Evolutionary conservation across 2,113 vertebrate species (phyloP), one percentile per base, ranked within the genome.

Genomic region (Urocolius indicus): DNA sequence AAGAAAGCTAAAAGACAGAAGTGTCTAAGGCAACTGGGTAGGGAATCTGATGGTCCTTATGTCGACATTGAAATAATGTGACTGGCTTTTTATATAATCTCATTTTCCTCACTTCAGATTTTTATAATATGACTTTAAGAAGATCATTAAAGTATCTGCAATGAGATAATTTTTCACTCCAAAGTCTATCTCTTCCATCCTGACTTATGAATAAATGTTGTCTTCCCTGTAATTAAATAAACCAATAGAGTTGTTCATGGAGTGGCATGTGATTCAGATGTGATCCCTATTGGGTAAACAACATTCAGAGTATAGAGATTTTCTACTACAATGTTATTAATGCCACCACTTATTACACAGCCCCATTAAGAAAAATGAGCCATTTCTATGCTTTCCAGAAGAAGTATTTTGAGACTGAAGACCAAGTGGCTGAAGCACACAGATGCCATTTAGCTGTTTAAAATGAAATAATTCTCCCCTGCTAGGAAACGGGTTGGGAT

Each of bases 201-300:
- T 6, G 83, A 89, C 29, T 89, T 85, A 83, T 18, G 63, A 96
- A 92, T 85, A 94, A 80, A 69, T 65, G 34, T 55, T 91, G 61
- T 91, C 86, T 96, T 94, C 61, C 34, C 48, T 83, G 32, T 84
- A 93, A 97, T 96, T 93, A 96, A 93, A 94, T 91, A 95, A 97
- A 94, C 21, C 32, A 66, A 45, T 67, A 72, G 51, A 75, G 41
- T 72, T 95, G 67, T 62, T 96, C 29, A 19, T 51, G 41, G 30
- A 57, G 72, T 34, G 75, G 51, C 58, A 49, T 57, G 77, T 72
- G 82, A 74, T 72, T 92, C 71, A 79, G 71, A 58, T 77, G 49
- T 75, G 34, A 95, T 96, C 93, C 79, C 52, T 55, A 22, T 29
- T 41, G 14, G 59, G 26, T 20, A 86, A 93, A 62, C 13, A 21